Conservation (phyloP, 2,888 invertebrate species). For the Pachymerium ferrugineum region DNA sequence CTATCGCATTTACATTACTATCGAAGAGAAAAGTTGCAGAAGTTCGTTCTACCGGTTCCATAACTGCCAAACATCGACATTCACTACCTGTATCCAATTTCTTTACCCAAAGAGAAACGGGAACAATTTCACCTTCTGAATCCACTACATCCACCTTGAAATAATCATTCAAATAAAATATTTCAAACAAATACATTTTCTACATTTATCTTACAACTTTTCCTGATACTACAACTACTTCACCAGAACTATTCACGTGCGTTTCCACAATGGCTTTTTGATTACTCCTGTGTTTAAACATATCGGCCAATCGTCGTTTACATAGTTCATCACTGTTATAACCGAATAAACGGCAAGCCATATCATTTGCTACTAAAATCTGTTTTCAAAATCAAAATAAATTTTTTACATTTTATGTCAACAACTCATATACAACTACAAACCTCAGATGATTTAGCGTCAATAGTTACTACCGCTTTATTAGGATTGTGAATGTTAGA, state of each 20-base stretch:
- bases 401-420: neutral
- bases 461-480: conserved; percentile 63
- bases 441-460: conserved; percentile 60
- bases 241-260: conserved; percentile 51
- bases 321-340: conserved; percentile 50
- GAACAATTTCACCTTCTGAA: conserved; percentile 55
- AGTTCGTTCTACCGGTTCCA: conserved; percentile 61
- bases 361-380: conserved; percentile 63
- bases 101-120: conserved; percentile 62
- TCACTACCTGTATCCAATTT: conserved; percentile 52
- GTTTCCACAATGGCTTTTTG: conserved; percentile 45
- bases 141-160: conserved; percentile 57
- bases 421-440: conserved; percentile 28
- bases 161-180: neutral
- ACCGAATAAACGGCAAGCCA: conserved; percentile 54
- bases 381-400: conserved; percentile 43
- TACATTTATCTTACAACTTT: conserved; percentile 52
- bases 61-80: conserved; percentile 57
- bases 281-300: conserved; percentile 44
- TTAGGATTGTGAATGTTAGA: conserved; percentile 55
- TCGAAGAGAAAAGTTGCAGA: conserved; percentile 53
- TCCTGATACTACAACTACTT: conserved; percentile 59
- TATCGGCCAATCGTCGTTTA: conserved; percentile 48
- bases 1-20: conserved; percentile 41
- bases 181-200: neutral